Conservation (phyloP, 2,113 vertebrate genomes). For the Pungitius pungitius region DNA sequence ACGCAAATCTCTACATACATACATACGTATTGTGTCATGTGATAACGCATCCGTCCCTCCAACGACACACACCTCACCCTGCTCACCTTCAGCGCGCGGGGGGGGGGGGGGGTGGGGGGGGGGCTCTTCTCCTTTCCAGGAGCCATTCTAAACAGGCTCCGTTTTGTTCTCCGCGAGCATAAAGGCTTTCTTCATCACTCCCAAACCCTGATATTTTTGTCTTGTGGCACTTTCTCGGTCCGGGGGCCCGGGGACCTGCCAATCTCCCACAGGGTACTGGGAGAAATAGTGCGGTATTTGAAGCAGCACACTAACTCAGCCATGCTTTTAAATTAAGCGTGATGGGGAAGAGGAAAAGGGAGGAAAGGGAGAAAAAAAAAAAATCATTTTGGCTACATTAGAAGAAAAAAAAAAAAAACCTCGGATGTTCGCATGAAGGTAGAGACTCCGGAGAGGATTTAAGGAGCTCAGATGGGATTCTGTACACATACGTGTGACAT, state of each 20-base stretch:
- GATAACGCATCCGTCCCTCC: conserved; percentile 41
- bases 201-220: conserved; percentile 81
- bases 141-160: conserved; percentile 70
- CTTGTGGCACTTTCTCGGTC: conserved; percentile 78
- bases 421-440: conserved; percentile 64
- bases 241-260: conserved; percentile 74
- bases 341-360: conserved; percentile 59
- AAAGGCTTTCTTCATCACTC: conserved; percentile 77
- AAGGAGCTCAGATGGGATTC: conserved; percentile 30
- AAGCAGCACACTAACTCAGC: conserved; percentile 80
- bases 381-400: conserved; percentile 61
- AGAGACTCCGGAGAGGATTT: conserved; percentile 51
- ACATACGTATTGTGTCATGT: conserved; percentile 14
- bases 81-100: conserved; percentile 59
- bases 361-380: conserved; percentile 13
- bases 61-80: conserved; percentile 54
- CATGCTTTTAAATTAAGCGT: conserved; percentile 83
- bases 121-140: conserved; percentile 62
- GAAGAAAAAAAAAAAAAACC: conserved; percentile 67
- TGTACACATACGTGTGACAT: conserved; percentile 37
- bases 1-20: conserved; percentile 46
- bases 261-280: conserved; percentile 79
- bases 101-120: too few relatives aligned
- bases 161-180: conserved; percentile 71
- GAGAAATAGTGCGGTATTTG: conserved; percentile 78